Conservation (phyloP, 2,113 vertebrate species). For the western clawed frog (Xenopus tropicalis) region DNA sequence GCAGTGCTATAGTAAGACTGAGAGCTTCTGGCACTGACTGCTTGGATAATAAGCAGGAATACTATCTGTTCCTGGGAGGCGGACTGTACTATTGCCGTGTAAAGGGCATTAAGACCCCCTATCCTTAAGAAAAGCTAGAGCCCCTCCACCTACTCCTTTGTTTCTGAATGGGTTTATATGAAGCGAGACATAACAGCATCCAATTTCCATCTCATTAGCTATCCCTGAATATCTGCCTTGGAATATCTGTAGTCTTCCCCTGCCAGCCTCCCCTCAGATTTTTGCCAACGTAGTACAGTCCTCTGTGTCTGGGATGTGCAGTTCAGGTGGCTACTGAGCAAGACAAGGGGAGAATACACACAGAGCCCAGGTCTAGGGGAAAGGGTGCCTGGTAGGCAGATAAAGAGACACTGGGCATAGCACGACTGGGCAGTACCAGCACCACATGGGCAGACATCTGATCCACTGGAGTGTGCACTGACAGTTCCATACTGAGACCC, state of each 20-base stretch:
- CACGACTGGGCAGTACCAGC: neutral
- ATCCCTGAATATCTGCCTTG: neutral
- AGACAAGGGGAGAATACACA: conserved; percentile 10
- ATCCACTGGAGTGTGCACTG: conserved; percentile 3
- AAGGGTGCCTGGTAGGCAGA: conserved; percentile 5
- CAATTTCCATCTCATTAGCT: neutral
- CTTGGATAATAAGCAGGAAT: conserved; percentile 27
- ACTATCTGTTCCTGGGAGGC: conserved; percentile 34
- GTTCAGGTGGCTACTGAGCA: conserved; percentile 35
- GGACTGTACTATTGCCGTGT: conserved; percentile 14
- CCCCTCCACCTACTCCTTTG: neutral
- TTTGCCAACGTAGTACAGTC: conserved; percentile 25
- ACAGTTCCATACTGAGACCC: neutral
- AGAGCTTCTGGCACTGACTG: conserved; percentile 13
- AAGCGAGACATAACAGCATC: neutral
- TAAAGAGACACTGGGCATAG: neutral
- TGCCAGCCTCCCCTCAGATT: conserved; percentile 24
- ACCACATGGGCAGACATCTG: neutral
- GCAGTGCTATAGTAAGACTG: neutral
- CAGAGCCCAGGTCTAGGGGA: conserved; percentile 7
- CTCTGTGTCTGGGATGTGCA: conserved; percentile 40
- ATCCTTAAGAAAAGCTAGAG: neutral
- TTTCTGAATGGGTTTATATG: neutral
- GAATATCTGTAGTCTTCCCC: conserved; percentile 6
- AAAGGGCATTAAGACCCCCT: conserved; percentile 4